Evolutionary conservation across 2,888 invertebrate genomes (phyloP).

Genomic region (Athalia cordata): DNA sequence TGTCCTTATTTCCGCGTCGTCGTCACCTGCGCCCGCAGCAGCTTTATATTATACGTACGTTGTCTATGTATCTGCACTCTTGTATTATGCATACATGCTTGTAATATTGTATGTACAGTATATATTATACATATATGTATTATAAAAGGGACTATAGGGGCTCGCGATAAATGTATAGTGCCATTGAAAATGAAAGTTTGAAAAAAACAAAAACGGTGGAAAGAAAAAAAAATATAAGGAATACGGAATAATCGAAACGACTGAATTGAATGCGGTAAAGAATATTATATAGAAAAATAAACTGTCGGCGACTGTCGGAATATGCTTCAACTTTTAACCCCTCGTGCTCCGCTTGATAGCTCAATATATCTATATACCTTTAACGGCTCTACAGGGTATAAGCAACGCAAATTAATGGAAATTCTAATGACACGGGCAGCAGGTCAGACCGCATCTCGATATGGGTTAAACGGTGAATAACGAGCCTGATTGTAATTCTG

Average conservation of each 20-base stretch:
- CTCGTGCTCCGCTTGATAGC: background rate
- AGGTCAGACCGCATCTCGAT: constrained; percentile 40
- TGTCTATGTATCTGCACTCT: background rate
- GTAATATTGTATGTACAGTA: too few relatives aligned
- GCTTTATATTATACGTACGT: background rate
- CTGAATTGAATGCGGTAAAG: too few relatives aligned
- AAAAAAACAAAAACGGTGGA: too few relatives aligned
- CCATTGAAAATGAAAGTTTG: too few relatives aligned
- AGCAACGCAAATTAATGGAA: constrained; percentile 45
- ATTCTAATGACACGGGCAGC: constrained; percentile 44
- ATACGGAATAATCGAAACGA: too few relatives aligned
- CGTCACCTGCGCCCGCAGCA: constrained; percentile 67
- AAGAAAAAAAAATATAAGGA: too few relatives aligned
- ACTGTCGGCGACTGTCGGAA: too few relatives aligned
- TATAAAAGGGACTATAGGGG: too few relatives aligned
- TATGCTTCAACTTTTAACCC: too few relatives aligned
- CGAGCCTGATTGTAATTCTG: constrained; percentile 40
- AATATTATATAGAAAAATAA: too few relatives aligned
- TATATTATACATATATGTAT: too few relatives aligned
- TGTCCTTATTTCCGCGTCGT: constrained; percentile 12
- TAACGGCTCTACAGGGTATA: background rate
- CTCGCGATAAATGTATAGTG: too few relatives aligned
- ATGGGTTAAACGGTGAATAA: constrained; percentile 42
- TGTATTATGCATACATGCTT: constrained; percentile 2
- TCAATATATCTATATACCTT: background rate